Base-by-base conservation (phyloP, 2,888 invertebrate genomes). In the Campoplex capitator region DNA sequence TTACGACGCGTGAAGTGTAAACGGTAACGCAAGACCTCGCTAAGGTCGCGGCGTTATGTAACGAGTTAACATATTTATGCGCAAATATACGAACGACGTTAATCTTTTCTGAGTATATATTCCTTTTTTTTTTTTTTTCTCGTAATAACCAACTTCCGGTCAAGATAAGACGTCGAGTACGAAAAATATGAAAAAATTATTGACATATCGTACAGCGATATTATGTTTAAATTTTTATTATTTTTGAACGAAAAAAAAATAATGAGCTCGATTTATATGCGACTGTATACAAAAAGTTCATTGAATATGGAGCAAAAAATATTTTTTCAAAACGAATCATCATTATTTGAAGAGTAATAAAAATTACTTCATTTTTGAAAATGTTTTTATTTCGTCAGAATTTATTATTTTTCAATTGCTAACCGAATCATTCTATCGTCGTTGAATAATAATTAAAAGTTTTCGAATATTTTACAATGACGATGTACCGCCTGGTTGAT, bases 1-100 rank as follows among this genome's bases (percentile, higher is more conserved):
- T 91, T 91, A 91, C 84, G 79, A 83, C 74, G 86, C 88, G 89
- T 89, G 86, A 90, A 89, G 88, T 85, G 83, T 80, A 86, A 88
- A 89, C 86, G 88, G 88, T 81, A 85, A 81, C 81, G 85, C 85
- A 62, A 68, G 71, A 48, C 76, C 67, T 71, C 67, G 76, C 56
- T 73, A 81, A 81, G 85, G 85, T 81, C 81, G 81, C 85, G 23
- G 83, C 79, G 89, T 91, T 90, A 89, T 90, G 89, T 90, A 83
- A 81, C 85, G 77, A 88, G 89, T 87, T 88, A 74, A 74, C 85
- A 84, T 62, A 32, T 62, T 62, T 62, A 32, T 28, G 32, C 62
- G 32, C 11, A 62, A 62, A 88, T 85, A 86, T 32, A 38, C n/a
- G 87, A 83, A 84, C 65, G 81, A 65, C 79, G 75, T 80, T 35